phyloP scores from a whole-genome alignment of 2,113 vertebrate genomes.

The Hydropotes inermis region DNA sequence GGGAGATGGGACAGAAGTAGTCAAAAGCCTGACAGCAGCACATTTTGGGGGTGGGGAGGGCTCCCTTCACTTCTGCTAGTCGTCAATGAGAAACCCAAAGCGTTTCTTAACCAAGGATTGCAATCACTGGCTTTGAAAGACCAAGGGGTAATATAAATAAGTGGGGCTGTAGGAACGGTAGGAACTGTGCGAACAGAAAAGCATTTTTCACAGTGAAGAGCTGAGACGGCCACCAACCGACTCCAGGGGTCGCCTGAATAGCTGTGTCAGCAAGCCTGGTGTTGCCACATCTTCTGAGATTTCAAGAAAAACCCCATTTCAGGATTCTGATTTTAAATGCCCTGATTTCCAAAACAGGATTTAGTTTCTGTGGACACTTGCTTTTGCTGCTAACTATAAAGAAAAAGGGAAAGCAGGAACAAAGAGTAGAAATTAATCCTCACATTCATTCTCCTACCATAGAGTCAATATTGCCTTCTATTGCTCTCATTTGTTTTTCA shows the following conservation, averaged over 20 bases:
- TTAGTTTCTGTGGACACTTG: not conserved
- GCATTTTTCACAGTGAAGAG: fast-evolving
- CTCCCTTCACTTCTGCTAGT: not conserved
- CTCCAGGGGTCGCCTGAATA: fast-evolving
- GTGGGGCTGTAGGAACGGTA: not conserved
- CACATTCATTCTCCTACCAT: not conserved
- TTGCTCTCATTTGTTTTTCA: not conserved
- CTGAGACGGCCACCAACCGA: fast-evolving
- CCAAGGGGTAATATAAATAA: not conserved
- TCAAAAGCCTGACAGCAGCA: not conserved
- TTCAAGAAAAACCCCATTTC: not conserved
- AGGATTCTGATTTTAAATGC: not conserved
- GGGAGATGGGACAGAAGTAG: not conserved
- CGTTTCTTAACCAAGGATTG: not conserved
- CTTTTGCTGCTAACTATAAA: not conserved
- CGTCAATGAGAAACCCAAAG: not conserved
- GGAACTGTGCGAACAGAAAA: not conserved
- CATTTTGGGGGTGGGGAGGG: fast-evolving
- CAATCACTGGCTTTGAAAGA: not conserved
- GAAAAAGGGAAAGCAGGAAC: not conserved
- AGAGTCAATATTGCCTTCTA: not conserved
- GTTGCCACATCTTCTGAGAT: not conserved
- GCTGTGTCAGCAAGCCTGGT: not conserved
- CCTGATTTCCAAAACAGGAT: not conserved
- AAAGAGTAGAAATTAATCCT: not conserved